Base-by-base conservation (phyloP, 2,113 vertebrate genomes). In the Ia io region DNA sequence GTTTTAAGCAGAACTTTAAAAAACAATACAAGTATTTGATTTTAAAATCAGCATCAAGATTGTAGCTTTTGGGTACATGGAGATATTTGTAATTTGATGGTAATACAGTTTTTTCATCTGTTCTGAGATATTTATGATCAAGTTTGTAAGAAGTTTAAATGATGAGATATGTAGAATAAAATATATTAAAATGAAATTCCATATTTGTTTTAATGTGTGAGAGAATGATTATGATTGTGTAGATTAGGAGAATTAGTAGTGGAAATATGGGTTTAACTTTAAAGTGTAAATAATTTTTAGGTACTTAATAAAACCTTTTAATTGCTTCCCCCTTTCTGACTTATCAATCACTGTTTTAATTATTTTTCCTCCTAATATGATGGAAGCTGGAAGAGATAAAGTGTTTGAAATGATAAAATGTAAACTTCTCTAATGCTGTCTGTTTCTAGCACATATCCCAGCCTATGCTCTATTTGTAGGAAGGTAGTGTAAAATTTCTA, bases 1-100 rank as follows among this genome's bases (percentile, higher is more conserved):
- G 40, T 95, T 71, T 88, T 94, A 87, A 83, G 70, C 65, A 88
- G 65, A 91, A 93, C 49, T 88, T 94, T 78, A 18, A n/a, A 35
- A 83, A 86, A 20, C 14, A 63, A 63, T 13, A 61, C 1, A 80
- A 85, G 53, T 10, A 7, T 95, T 96, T 83, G 22, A 80, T 84
- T 94, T 95, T 85, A 63, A 80, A 89, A 91, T 79, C 90, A 76
- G 74, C 32, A 40, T 78, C 56, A 93, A 49, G 20, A 86, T 80
- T 85, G 30, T 63, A 83, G 18, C 59, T 92, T 91, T 96, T 70
- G 69, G 47, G 6, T 47, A 67, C 16, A 12, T 74, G 70, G 53
- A 56, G 20, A 51, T 95, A 70, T 47, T 96, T 91, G 25, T 90
- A 73, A 90, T 82, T 80, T 90, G 77, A 70, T 53, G 76, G 47